A percentile compares a stretch with the other conserved stretches of the same genome.
These are phyloP conservation scores for Ephestia elutella DNA, from an alignment of 1,140 invertebrate genomes.

Conservation along the genomic window DNA sequence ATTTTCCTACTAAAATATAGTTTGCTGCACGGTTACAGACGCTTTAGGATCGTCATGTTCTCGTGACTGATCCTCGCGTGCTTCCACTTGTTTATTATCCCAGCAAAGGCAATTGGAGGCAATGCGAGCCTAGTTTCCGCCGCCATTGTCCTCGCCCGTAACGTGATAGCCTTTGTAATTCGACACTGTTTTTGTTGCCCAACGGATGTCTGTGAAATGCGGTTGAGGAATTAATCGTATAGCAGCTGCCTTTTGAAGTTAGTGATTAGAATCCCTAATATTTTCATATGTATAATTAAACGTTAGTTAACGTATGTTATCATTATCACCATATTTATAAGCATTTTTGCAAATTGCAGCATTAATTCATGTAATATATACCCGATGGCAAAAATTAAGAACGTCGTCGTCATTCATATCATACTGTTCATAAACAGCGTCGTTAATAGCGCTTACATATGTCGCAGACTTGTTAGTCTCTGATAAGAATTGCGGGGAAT, in stretches of 20 bases:
- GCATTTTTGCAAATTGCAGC: too few relatives aligned
- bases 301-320: too few relatives aligned
- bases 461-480: neutral
- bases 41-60: neutral
- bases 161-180: conserved; percentile 13
- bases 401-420: neutral
- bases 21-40: neutral
- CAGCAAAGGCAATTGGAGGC: conserved; percentile 17
- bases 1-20: too few relatives aligned
- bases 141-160: conserved; percentile 25
- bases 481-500: neutral
- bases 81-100: conserved; percentile 19
- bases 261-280: neutral
- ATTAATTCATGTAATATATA: neutral
- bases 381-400: too few relatives aligned
- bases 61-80: conserved; percentile 5
- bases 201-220: conserved; percentile 6
- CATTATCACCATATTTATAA: too few relatives aligned
- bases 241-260: neutral
- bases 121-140: conserved; percentile 15
- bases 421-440: neutral
- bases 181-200: conserved; percentile 7
- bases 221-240: conserved; percentile 3
- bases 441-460: neutral
- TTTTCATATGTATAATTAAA: neutral